Conservation (phyloP, 2,888 invertebrate genomes). For the Diaperis boleti region DNA sequence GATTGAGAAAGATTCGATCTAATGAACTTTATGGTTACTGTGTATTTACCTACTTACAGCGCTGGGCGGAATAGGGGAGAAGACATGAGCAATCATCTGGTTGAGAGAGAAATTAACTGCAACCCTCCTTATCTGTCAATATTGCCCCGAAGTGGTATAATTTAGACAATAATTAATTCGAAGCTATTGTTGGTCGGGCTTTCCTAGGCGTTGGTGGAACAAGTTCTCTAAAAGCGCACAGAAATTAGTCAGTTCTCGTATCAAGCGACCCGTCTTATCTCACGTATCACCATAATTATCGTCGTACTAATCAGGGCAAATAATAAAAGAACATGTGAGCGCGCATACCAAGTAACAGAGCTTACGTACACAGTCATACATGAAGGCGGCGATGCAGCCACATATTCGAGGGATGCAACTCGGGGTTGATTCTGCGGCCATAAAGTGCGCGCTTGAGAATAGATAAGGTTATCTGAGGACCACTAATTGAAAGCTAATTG, state of each 20-base stretch:
- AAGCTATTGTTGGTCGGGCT: constrained; percentile 10
- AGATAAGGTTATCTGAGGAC: constrained; percentile 65
- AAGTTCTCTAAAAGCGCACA: constrained; percentile 14
- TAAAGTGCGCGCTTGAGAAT: constrained; percentile 59
- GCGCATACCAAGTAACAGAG: constrained; percentile 56
- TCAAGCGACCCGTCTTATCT: constrained; percentile 54
- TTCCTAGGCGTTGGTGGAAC: constrained; percentile 15
- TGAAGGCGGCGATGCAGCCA: constrained; percentile 45
- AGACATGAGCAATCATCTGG: constrained; percentile 56
- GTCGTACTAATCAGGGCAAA: constrained; percentile 60
- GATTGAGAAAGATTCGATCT: constrained; percentile 57
- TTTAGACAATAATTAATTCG: constrained; percentile 23
- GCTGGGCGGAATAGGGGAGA: constrained; percentile 53
- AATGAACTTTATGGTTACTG: constrained; percentile 65
- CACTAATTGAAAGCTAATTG: constrained; percentile 68
- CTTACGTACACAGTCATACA: constrained; percentile 45
- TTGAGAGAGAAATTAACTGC: constrained; percentile 35
- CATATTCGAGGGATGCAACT: constrained; percentile 45
- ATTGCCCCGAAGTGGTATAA: constrained; percentile 25
- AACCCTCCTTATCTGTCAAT: constrained; percentile 34
- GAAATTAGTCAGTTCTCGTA: constrained; percentile 38
- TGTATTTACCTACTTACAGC: constrained; percentile 64
- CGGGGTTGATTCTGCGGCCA: constrained; percentile 44
- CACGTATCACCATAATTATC: constrained; percentile 62
- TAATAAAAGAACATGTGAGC: constrained; percentile 60